Evolutionary conservation across 1,140 invertebrate species (phyloP), one percentile per base, ranked within the genome.

Genomic region (Cepaea nemoralis): DNA sequence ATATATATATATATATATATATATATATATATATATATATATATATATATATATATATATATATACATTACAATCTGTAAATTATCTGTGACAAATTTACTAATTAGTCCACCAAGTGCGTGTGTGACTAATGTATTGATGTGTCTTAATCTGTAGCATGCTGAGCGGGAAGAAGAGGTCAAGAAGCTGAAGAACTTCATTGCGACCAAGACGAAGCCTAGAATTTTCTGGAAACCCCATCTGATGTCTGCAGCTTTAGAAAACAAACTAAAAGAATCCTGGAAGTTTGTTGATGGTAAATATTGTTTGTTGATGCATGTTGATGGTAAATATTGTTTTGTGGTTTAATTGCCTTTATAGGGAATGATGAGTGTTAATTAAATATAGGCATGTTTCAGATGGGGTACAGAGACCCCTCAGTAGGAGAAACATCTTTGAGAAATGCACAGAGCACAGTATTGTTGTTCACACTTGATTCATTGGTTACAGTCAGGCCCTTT

Each of bases 221-320:
- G 94, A 69, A 93, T 99, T 78, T 98, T 96, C 92, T 99, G 95
- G 93, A 88, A 96, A 86, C 97, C 97, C 14, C 96, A 95, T 89
- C 93, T 93, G 85, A 94, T 93, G 85, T 94, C 92, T 85, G 89
- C 93, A 31, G 93, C 93, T 63, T 93, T 93, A 55, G 92, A 93
- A 83, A 91, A 91, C 81, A 91, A 93, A 67, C 87, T 94, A 35
- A 91, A 92, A 83, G 92, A 93, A 81, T 94, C 93, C 40, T 91
- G 93, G 71, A 93, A 93, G 83, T 90, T 92, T 86, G 92, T 95
- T 76, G 91, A 93, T 86, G 93, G 94, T 95, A 91, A 87, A 91
- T 82, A 37, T 16, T 55, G 6, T 55, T 55, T 8, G n/a, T 42
- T 42, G 14, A 42, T 14, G 33, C 37, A 74, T 40, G 48, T 35